Conservation (phyloP, 2,888 invertebrate genomes). For the Polia nebulosa region DNA sequence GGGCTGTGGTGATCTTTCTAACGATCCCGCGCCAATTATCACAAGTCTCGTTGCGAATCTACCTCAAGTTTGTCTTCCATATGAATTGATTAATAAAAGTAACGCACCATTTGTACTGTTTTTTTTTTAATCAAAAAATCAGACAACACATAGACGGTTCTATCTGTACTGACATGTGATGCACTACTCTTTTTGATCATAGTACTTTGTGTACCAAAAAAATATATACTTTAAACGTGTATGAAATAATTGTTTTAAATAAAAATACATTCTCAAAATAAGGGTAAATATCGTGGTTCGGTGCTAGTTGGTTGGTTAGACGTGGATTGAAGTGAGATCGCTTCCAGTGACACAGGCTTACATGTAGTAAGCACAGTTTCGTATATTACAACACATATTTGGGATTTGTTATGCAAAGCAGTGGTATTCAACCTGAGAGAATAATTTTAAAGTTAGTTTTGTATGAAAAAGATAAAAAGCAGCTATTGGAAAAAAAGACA, state of each 20-base stretch:
- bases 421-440: constrained; percentile 33
- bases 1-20: too few species aligned
- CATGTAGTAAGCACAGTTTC: constrained; percentile 15
- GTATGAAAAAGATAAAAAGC: constrained; percentile 11
- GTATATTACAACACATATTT: constrained; percentile 20
- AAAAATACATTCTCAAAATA: constrained; percentile 62
- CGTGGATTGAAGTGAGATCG: constrained; percentile 61
- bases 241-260: constrained; percentile 22
- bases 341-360: constrained; percentile 33
- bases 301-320: constrained; percentile 59
- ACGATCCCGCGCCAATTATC: too few species aligned
- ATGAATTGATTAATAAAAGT: background rate
- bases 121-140: too few species aligned
- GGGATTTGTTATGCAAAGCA: constrained; percentile 24
- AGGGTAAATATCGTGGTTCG: constrained; percentile 66
- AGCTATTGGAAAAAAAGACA: constrained; percentile 24
- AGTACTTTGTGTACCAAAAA: constrained; percentile 24
- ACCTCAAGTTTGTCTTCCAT: constrained; percentile 2
- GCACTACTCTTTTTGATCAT: constrained; percentile 11
- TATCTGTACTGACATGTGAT: too few species aligned
- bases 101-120: too few species aligned
- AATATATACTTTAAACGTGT: constrained; percentile 5
- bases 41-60: background rate
- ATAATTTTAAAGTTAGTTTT: constrained; percentile 8
- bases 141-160: too few species aligned